A percentile compares a stretch with the other conserved stretches of the same genome.
Conservation (phyloP, 1,140 invertebrate species). For the Drosophila pandora region DNA sequence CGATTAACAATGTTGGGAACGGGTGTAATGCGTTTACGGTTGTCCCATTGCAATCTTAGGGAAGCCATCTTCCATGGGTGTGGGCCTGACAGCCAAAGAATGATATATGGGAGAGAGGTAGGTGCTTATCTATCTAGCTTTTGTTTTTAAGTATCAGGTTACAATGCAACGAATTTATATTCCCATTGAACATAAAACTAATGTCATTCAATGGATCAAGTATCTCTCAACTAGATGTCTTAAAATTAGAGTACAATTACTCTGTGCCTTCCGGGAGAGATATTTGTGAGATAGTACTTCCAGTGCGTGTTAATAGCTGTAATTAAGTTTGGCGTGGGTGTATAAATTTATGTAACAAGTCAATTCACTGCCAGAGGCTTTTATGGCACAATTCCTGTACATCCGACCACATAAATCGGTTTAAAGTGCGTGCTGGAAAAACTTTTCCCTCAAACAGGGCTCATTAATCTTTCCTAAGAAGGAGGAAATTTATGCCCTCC, state of each 20-base stretch:
- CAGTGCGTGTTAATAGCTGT: conserved; percentile 23
- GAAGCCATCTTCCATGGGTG: conserved; percentile 17
- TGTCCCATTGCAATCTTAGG: conserved; percentile 16
- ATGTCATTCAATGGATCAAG: not conserved
- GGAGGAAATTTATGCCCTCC: not conserved
- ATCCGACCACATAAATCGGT: conserved; percentile 3
- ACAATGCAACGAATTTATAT: not conserved
- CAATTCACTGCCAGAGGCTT: conserved; percentile 5
- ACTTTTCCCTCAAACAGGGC: conserved; percentile 18
- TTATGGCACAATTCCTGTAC: conserved; percentile 5
- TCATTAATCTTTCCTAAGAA: conserved; percentile 28
- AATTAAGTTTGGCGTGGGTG: conserved; percentile 33
- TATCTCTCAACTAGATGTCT: no score
- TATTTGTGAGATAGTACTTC: conserved; percentile 1
- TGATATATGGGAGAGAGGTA: not conserved
- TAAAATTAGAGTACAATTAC: not conserved
- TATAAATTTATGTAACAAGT: conserved; percentile 13
- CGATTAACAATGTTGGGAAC: conserved; percentile 57
- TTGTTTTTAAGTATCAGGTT: not conserved
- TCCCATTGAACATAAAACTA: not conserved
- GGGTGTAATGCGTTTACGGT: conserved; percentile 12
- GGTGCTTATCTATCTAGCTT: not conserved
- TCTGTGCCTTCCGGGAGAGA: no score
- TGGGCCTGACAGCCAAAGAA: conserved; percentile 32
- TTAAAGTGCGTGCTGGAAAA: conserved; percentile 20